Evolutionary conservation across 2,797 vertebrate species (phyloP).

Genomic region (Phrynocephalus vlangalii): DNA sequence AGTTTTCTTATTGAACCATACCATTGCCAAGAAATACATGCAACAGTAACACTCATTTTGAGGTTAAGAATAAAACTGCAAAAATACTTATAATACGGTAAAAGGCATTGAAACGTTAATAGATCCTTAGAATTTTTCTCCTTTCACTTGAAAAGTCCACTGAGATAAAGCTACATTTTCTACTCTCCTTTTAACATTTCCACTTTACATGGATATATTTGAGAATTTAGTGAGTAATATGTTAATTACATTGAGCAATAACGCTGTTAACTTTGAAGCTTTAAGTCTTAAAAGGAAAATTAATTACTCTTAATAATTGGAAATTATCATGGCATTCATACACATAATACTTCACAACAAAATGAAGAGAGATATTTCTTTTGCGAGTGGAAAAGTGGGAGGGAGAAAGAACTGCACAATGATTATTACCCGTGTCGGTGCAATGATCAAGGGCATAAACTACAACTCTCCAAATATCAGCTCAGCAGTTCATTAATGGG

Average conservation of each 20-base stretch:
- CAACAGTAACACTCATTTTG: background rate
- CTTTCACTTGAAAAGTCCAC: background rate
- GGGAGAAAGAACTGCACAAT: background rate
- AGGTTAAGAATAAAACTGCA: background rate
- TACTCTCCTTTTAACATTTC: background rate
- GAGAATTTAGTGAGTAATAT: background rate
- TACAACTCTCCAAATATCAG: background rate
- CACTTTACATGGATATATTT: background rate
- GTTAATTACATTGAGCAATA: background rate
- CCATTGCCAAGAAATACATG: background rate
- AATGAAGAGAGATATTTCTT: background rate
- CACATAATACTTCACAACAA: background rate
- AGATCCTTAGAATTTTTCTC: background rate
- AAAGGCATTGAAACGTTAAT: background rate
- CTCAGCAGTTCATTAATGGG: background rate
- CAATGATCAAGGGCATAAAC: background rate
- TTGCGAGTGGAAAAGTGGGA: background rate
- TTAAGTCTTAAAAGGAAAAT: slow-evolving; percentile 1
- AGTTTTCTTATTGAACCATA: background rate
- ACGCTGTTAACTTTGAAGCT: background rate
- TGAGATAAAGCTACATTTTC: background rate
- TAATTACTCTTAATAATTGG: background rate
- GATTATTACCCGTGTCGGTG: background rate
- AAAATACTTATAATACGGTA: background rate
- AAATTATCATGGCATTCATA: background rate